Evolutionary conservation across 2,797 vertebrate genomes (phyloP).

Genomic region (Anableps anableps): DNA sequence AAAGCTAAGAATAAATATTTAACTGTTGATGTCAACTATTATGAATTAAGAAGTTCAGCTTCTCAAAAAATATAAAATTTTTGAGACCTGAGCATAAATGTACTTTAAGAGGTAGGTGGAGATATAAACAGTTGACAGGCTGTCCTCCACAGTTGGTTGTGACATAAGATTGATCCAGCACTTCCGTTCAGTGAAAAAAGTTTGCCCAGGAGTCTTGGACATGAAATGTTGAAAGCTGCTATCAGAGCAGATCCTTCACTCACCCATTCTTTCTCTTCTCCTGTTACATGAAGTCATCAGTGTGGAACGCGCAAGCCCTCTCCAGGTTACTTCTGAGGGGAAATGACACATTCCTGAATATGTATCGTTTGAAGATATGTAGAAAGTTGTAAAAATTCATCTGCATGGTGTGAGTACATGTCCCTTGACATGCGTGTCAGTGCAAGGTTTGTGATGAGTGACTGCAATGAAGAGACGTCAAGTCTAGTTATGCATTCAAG

Average conservation of each 20-base stretch:
- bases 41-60: not conserved
- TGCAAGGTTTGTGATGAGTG: slow-evolving; percentile 33
- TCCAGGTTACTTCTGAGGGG: slow-evolving; percentile 35
- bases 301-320: slow-evolving; percentile 52
- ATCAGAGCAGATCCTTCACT: slow-evolving; percentile 41
- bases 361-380: slow-evolving; percentile 38
- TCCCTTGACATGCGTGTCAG: slow-evolving; percentile 18
- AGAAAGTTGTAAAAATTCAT: slow-evolving; percentile 51
- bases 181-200: slow-evolving; percentile 41
- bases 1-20: not conserved
- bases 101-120: not conserved
- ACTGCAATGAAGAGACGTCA: slow-evolving; percentile 34
- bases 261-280: slow-evolving; percentile 49
- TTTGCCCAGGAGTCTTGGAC: slow-evolving; percentile 24
- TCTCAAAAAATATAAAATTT: not conserved
- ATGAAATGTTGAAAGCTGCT: slow-evolving; percentile 33
- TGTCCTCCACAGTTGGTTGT: slow-evolving; percentile 47
- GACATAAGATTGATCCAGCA: slow-evolving; percentile 37
- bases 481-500: slow-evolving; percentile 40
- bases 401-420: slow-evolving; percentile 20
- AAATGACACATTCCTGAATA: slow-evolving; percentile 35
- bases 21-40: not conserved
- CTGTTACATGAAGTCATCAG: slow-evolving; percentile 70
- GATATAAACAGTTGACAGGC: slow-evolving; percentile 15
- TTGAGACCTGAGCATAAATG: not conserved